phyloP scores from a whole-genome alignment of 2,797 vertebrate species.

The Gymnoscopelus microlampas region DNA sequence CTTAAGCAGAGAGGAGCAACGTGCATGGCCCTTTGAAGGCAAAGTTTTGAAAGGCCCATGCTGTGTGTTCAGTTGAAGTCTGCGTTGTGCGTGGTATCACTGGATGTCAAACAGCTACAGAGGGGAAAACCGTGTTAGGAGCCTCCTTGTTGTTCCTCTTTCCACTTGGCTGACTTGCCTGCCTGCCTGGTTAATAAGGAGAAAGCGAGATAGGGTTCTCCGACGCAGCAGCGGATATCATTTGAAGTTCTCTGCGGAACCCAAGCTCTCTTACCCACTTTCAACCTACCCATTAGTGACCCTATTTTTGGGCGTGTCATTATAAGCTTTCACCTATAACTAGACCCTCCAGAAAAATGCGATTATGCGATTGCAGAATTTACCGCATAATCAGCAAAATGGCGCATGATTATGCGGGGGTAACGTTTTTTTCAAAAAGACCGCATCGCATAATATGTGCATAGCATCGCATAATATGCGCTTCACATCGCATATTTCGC shows the following conservation, averaged over 20 bases:
- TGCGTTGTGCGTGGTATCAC: conserved; percentile 28
- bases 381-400: too few relatives aligned
- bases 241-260: conserved; percentile 71
- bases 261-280: conserved; percentile 40
- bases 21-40: conserved; percentile 23
- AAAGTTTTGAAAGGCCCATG: conserved; percentile 13
- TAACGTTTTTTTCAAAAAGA: too few relatives aligned
- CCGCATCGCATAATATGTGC: too few relatives aligned
- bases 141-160: conserved; percentile 19
- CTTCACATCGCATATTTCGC: too few relatives aligned
- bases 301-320: too few relatives aligned
- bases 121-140: conserved; percentile 32
- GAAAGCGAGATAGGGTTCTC: conserved; percentile 19
- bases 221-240: conserved; percentile 36
- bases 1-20: conserved; percentile 13
- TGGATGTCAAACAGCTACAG: conserved; percentile 27
- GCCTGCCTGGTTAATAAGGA: conserved; percentile 24
- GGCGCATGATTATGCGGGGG: too few relatives aligned
- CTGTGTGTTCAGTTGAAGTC: conserved; percentile 24
- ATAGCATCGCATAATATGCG: too few relatives aligned
- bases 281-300: too few relatives aligned
- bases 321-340: too few relatives aligned
- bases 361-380: too few relatives aligned
- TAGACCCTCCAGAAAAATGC: too few relatives aligned
- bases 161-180: not conserved